Base-by-base conservation (phyloP, 2,888 invertebrate genomes). In the Nipponacmea schrenckii region DNA sequence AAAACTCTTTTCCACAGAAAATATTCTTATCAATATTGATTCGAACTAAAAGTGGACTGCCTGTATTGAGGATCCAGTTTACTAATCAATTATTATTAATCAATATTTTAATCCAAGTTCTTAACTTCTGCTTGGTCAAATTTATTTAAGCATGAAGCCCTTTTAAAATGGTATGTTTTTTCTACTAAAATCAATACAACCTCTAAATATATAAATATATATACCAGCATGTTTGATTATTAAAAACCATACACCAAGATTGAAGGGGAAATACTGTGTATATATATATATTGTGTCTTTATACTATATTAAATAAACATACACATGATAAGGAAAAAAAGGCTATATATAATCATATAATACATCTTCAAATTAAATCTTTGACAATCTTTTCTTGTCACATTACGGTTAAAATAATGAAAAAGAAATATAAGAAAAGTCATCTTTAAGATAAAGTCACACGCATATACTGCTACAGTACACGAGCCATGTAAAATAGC, bases 291-390 rank as follows among this genome's bases (percentile, higher is more conserved):
- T 2, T 20, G 14, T 56, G 24, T 56, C 3, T 56, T 24, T 56
- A 56, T 56, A 17, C 39, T 15, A 56, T 56, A 56, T 20, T 56
- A 12, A 24, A 56, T 56, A 56, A 24, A 56, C 24, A 56, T 56
- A 56, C 24, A 56, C 24, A 56, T n/a, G 56, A 56, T 5, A 56
- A 24, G 24, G 24, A 56, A 56, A 56, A 56, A 56, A 56, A 56
- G 24, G 56, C 56, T 56, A 56, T 56, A 56, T 50, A 50, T 56
- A 56, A 20, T 56, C n/a, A 56, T 56, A 56, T 56, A 3, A 24
- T 56, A 56, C 56, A 56, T 24, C 20, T 56, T 56, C 56, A 56
- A 56, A 56, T 56, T 20, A 56, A 56, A 56, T 24, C 56, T 56
- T 24, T 24, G 24, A 56, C 56, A 56, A 56, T 24, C 24, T 24